A percentile compares a stretch with the other conserved stretches of the same genome.
Evolutionary conservation across 2,888 invertebrate genomes (phyloP).

Genomic region (Rambutsinella grinnellia): DNA sequence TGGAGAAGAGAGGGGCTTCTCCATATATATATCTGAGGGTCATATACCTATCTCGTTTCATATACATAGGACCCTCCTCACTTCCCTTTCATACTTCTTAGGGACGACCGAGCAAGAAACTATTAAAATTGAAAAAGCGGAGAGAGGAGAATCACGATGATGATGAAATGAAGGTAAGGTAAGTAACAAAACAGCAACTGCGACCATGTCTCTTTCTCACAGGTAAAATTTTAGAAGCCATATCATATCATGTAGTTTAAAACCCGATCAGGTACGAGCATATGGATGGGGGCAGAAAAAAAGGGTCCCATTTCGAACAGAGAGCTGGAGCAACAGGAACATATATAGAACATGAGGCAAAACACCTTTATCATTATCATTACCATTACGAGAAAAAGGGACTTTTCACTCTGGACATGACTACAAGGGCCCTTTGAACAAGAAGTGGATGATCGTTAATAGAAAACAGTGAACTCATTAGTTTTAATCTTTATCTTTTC

Average conservation of each 20-base stretch:
- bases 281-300: not conserved
- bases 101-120: conserved; percentile 5
- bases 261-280: conserved; percentile 23
- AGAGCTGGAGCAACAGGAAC: conserved; percentile 14
- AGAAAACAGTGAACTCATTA: conserved; percentile 52
- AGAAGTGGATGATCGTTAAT: conserved; percentile 37
- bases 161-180: conserved; percentile 19
- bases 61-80: conserved; percentile 25
- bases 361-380: conserved; percentile 13
- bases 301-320: not conserved
- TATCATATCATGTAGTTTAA: conserved; percentile 3
- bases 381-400: not conserved
- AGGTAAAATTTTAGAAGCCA: conserved; percentile 29
- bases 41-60: conserved; percentile 10
- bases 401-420: conserved; percentile 3
- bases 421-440: not conserved
- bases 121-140: conserved; percentile 33
- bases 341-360: not conserved
- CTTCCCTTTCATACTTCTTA: conserved; percentile 10
- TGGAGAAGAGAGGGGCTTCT: not conserved
- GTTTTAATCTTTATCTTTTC: conserved; percentile 53
- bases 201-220: not conserved
- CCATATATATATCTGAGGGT: conserved; percentile 31
- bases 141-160: conserved; percentile 5
- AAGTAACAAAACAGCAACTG: conserved; percentile 5